Evolutionary conservation across 2,113 vertebrate genomes (phyloP).

Genomic region (Penelope pileata): DNA sequence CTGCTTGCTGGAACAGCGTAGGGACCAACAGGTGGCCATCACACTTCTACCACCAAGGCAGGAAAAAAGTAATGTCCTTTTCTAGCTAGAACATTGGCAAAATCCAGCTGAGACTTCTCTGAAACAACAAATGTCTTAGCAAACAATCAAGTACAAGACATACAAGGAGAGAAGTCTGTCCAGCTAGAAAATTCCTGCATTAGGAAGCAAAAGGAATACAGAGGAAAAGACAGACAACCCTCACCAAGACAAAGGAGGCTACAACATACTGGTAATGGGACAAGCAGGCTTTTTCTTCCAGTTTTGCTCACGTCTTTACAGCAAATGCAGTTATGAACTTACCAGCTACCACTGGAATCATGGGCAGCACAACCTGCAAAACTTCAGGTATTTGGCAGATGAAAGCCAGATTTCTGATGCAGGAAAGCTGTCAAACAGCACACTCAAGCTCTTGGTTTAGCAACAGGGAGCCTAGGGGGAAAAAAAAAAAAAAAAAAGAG

Average conservation of each 20-base stretch:
- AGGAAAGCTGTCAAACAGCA: background rate
- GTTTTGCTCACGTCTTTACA: background rate
- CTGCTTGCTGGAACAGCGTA: background rate
- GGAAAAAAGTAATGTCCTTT: background rate
- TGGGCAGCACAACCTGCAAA: background rate
- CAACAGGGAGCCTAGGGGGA: background rate
- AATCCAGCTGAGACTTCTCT: background rate
- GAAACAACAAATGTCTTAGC: background rate
- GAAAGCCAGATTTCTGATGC: background rate
- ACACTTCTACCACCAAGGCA: no score
- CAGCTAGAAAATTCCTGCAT: background rate
- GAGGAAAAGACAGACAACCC: background rate
- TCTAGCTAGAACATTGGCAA: background rate
- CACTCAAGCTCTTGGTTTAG: background rate
- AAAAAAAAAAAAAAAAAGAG: background rate
- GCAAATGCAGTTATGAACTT: background rate
- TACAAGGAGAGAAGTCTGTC: background rate
- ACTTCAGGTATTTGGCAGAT: background rate
- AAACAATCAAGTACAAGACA: background rate
- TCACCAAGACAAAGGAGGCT: background rate
- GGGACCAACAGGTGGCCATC: background rate
- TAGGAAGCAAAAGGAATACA: background rate
- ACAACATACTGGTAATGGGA: background rate
- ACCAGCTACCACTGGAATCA: accelerated
- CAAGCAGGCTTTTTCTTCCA: accelerated